Conservation (phyloP, 2,888 invertebrate species). For the Scaeva pyrastri region DNA sequence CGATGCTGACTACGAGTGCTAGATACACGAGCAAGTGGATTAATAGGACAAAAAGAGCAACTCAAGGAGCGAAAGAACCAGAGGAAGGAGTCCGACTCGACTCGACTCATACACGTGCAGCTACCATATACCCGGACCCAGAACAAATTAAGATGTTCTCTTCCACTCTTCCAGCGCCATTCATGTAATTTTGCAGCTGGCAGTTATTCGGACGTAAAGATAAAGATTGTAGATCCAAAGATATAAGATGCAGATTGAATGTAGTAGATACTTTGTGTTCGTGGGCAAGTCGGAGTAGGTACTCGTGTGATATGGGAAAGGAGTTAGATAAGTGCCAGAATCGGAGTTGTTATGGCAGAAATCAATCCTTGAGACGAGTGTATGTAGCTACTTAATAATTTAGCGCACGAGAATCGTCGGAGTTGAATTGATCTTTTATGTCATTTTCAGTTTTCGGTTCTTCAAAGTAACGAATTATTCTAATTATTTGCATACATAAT, state of each 20-base stretch:
- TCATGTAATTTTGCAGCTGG: constrained; percentile 48
- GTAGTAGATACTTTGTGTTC: not conserved
- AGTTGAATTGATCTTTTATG: constrained; percentile 10
- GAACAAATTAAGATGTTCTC: constrained; percentile 54
- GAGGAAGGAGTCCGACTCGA: not conserved
- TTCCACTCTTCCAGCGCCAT: constrained; percentile 17
- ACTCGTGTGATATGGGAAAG: not conserved
- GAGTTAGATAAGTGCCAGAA: constrained; percentile 8
- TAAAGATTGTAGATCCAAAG: constrained; percentile 56
- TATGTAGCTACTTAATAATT: constrained; percentile 13
- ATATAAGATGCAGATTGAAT: constrained; percentile 38
- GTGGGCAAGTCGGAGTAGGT: no score
- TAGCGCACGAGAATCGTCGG: not conserved
- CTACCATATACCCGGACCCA: not conserved
- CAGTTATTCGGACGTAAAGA: constrained; percentile 50
- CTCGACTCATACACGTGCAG: not conserved
- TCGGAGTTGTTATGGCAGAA: constrained; percentile 43
- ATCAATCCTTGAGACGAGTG: constrained; percentile 36
- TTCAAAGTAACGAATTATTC: not conserved
- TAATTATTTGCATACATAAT: no score
- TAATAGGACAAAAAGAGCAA: constrained; percentile 30
- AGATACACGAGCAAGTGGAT: constrained; percentile 46
- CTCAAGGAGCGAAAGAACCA: constrained; percentile 10
- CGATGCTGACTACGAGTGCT: constrained; percentile 23
- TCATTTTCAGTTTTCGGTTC: not conserved